Conservation (phyloP, 2,113 vertebrate genomes). For the Crotalus horridus region DNA sequence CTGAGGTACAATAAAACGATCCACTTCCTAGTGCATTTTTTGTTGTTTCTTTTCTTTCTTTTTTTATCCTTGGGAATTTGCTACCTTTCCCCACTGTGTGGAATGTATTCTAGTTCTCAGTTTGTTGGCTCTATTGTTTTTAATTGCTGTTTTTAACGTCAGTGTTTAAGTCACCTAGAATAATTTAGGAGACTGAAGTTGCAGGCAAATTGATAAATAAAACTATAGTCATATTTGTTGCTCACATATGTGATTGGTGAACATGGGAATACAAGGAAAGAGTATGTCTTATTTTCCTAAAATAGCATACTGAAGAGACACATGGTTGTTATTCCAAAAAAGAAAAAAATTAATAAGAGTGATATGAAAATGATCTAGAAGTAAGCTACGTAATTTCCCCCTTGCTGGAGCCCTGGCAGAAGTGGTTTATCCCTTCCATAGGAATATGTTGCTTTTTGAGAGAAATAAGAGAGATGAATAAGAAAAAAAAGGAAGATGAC, state of each 20-base stretch:
- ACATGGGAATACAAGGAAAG: neutral
- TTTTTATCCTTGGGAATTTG: neutral
- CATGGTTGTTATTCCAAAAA: neutral
- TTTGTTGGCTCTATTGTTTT: neutral
- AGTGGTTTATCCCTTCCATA: no score
- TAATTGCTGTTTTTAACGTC: neutral
- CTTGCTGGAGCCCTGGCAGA: no score
- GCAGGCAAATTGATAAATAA: no score
- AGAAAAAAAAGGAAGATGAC: neutral
- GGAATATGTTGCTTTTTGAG: no score
- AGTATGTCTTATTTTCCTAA: neutral
- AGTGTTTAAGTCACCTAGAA: no score
- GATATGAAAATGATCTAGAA: neutral
- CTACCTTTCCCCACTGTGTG: neutral
- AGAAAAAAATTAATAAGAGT: neutral
- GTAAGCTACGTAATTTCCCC: no score
- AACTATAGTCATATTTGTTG: neutral
- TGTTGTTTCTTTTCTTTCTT: neutral
- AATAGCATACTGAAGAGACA: neutral
- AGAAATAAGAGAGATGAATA: no score
- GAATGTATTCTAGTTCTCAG: neutral
- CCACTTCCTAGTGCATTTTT: neutral
- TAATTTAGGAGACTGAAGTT: no score
- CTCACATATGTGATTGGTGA: neutral
- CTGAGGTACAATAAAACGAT: neutral